Base-by-base conservation (phyloP, 2,888 invertebrate species). In the Malthinus seriepunctatus region DNA sequence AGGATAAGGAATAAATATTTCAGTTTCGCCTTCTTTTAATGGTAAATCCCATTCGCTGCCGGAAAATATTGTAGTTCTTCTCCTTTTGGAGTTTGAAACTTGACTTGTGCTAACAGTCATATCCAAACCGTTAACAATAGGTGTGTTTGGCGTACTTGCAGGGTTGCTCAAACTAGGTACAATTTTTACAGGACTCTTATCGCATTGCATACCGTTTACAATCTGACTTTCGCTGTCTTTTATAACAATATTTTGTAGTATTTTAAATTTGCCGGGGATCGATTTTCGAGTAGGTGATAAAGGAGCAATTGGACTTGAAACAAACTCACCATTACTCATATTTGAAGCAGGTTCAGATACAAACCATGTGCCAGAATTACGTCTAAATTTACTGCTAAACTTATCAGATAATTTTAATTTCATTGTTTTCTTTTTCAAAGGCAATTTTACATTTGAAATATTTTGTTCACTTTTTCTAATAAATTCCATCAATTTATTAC, bases 31-130 rank as follows among this genome's bases (percentile, higher is more conserved):
- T n/a, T 78, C 71, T 60, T 76, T 60, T 8, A 80, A 61, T 0
- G 81, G 78, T 15, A 75, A 70, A 11, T 77, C 74, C 82, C 82
- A 82, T 46, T 77, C 79, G 9, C 70, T 70, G 14, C 65, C 61
- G 1, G 62, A 52, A 58, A 73, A 73, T 1, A 69, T 35, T 12
- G 66, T 59, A 23, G 4, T 8, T 1, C 10, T 3, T 23, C 23
- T 10, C 8, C 23, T 8, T 2, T 49, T 37, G 1, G 34, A 23
- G 1, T 42, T 42, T 45, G 32, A n/a, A 1, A 12, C 7, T n/a
- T 32, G n/a, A 1, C 10, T 10, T 1, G 6, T 32, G 31, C 11
- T 45, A 32, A 3, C 10, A 10, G 9, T 31, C 12, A 5, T 50
- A 14, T 9, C 12, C 6, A 35, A 33, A 32, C 32, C 35, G n/a